phyloP scores from a whole-genome alignment of 2,797 vertebrate species.

The Masticophis lateralis region DNA sequence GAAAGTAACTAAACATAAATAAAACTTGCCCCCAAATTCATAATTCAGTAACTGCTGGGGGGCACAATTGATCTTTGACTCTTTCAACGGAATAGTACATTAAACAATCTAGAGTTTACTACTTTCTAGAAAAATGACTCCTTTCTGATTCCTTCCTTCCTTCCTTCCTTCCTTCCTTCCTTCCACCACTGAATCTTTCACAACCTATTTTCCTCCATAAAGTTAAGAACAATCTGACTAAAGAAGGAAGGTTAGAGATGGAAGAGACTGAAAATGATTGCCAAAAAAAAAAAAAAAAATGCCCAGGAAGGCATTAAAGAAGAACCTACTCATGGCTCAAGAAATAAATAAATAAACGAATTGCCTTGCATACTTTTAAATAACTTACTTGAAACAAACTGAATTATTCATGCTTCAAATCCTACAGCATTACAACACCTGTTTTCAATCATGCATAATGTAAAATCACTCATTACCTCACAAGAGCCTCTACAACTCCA shows the following conservation, averaged over 20 bases:
- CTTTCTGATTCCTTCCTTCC: background rate
- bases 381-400: slow-evolving; percentile 88
- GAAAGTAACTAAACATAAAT: background rate
- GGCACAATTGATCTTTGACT: background rate
- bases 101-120: background rate
- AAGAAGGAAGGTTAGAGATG: slow-evolving; percentile 11
- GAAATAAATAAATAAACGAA: slow-evolving; percentile 56
- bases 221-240: slow-evolving; percentile 65
- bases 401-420: slow-evolving; percentile 94
- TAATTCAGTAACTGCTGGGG: background rate
- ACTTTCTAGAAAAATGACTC: background rate
- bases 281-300: background rate
- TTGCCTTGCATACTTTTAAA: slow-evolving; percentile 72
- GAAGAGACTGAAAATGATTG: background rate
- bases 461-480: slow-evolving; percentile 94
- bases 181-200: slow-evolving; percentile 68
- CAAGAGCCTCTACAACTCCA: slow-evolving; percentile 93
- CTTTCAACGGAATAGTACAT: background rate
- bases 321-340: slow-evolving; percentile 69
- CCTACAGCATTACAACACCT: slow-evolving; percentile 95
- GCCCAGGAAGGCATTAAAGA: slow-evolving; percentile 45
- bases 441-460: slow-evolving; percentile 96
- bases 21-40: background rate
- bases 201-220: slow-evolving; percentile 70
- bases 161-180: background rate